Conservation (phyloP, 1,140 invertebrate genomes). For the Magallana gigas region DNA sequence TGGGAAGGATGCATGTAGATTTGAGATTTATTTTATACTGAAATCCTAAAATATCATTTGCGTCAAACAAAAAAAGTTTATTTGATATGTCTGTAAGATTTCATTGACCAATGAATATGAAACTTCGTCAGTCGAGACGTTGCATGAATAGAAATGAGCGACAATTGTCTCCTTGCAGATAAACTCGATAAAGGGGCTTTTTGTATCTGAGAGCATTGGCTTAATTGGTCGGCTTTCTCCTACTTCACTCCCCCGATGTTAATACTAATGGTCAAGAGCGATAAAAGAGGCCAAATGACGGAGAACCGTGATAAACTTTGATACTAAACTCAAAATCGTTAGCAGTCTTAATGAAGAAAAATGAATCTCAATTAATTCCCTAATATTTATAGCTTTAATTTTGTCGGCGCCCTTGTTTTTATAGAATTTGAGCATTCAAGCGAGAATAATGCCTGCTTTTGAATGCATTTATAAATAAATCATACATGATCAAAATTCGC, state of each 20-base stretch:
- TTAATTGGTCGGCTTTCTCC: not conserved
- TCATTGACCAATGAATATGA: not conserved
- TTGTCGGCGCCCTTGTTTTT: not conserved
- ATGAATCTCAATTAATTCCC: constrained; percentile 10
- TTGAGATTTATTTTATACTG: no score
- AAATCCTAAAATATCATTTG: no score
- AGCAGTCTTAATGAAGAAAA: constrained; percentile 13
- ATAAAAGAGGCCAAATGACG: constrained; percentile 24
- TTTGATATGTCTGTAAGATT: not conserved
- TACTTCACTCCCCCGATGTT: not conserved
- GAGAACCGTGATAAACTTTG: not conserved
- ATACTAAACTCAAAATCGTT: constrained; percentile 3
- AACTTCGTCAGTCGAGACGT: not conserved
- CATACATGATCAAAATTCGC: not conserved
- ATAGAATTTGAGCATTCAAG: not conserved
- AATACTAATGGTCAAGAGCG: not conserved
- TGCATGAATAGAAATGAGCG: not conserved
- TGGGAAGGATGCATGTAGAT: no score
- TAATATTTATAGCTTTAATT: not conserved
- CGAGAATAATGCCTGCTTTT: not conserved
- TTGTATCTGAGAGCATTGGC: not conserved
- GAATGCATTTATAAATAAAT: constrained; percentile 27
- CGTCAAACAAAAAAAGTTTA: no score
- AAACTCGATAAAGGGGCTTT: not conserved
- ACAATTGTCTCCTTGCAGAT: no score